Conservation (phyloP, 2,113 vertebrate genomes). For the Ptilorrhoa leucosticta region DNA sequence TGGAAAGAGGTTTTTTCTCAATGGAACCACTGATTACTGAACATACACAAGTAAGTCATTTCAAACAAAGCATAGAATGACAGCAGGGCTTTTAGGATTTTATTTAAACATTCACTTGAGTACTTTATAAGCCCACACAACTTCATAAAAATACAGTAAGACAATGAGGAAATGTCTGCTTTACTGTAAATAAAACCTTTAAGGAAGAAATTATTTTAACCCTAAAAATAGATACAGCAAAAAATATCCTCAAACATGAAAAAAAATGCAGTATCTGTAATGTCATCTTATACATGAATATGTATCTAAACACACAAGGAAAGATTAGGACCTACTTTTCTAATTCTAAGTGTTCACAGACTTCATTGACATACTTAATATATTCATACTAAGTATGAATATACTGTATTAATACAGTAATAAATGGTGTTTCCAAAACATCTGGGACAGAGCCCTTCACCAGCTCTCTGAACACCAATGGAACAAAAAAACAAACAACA, state of each 20-base stretch:
- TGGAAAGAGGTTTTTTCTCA: neutral
- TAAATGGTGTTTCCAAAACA: neutral
- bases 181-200: neutral
- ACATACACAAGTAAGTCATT: neutral
- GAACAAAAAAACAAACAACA: neutral
- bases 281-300: neutral
- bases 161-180: neutral
- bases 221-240: neutral
- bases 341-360: neutral
- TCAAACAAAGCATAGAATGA: neutral
- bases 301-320: neutral
- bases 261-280: neutral
- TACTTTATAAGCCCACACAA: neutral
- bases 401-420: neutral
- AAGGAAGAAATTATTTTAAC: neutral
- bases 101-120: neutral
- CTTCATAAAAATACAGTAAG: neutral
- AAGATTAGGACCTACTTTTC: neutral
- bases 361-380: neutral
- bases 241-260: neutral
- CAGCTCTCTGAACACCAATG: neutral
- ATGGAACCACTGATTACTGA: neutral
- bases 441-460: neutral
- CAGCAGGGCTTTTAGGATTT: neutral
- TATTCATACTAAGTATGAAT: neutral